Evolutionary conservation across 2,888 invertebrate species (phyloP).

Genomic region (Drosophila seclusa): DNA sequence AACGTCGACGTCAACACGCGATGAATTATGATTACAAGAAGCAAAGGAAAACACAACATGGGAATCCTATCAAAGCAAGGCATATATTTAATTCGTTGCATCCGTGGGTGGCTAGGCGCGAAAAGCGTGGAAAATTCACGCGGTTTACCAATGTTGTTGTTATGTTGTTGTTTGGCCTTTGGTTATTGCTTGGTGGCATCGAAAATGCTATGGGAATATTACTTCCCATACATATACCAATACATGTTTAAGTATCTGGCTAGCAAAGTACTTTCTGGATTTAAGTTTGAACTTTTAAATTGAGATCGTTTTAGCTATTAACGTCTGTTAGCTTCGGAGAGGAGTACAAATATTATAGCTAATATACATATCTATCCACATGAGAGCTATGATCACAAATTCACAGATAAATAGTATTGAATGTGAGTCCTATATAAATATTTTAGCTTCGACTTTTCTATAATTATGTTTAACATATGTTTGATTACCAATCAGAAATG

Average conservation of each 20-base stretch:
- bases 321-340: not conserved
- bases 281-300: not conserved
- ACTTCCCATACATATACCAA: not conserved
- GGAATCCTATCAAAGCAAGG: slow-evolving; percentile 63
- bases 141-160: slow-evolving; percentile 35
- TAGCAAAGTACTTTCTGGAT: not conserved
- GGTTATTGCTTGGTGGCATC: slow-evolving; percentile 25
- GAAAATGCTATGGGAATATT: slow-evolving; percentile 14
- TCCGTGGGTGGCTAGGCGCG: slow-evolving; percentile 53
- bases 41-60: slow-evolving; percentile 45
- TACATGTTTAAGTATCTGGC: not conserved
- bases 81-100: slow-evolving; percentile 62
- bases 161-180: slow-evolving; percentile 26
- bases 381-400: not conserved
- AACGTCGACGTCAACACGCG: slow-evolving; percentile 56
- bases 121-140: slow-evolving; percentile 49
- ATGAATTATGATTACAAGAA: slow-evolving; percentile 72
- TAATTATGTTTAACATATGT: not conserved
- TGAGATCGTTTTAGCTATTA: not conserved
- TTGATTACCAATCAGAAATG: not conserved
- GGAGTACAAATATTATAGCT: not conserved
- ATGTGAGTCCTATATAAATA: not conserved
- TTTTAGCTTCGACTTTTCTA: not conserved
- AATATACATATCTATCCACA: not conserved
- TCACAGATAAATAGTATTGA: not conserved